Evolutionary conservation across 2,113 vertebrate genomes (phyloP).

Genomic region (Coregonus clupeaformis): DNA sequence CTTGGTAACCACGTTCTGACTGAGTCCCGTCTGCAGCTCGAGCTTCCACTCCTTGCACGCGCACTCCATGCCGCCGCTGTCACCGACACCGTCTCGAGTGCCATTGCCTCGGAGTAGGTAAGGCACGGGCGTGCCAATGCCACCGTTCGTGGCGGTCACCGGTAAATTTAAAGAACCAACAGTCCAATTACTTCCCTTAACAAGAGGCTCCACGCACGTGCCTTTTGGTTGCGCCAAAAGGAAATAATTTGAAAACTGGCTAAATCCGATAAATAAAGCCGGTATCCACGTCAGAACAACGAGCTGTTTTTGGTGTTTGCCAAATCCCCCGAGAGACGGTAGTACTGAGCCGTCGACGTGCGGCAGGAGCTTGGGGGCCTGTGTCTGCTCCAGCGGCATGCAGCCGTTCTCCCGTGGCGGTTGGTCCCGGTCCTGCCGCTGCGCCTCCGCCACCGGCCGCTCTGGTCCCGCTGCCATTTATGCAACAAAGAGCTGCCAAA

Average conservation of each 20-base stretch:
- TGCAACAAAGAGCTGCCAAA: slow-evolving; percentile 51
- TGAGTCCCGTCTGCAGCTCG: slow-evolving; percentile 87
- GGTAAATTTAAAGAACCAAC: slow-evolving; percentile 50
- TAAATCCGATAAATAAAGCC: slow-evolving; percentile 92
- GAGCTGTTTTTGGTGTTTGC: slow-evolving; percentile 85
- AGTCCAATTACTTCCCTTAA: slow-evolving; percentile 73
- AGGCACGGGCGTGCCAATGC: slow-evolving; percentile 45
- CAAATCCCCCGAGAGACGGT: slow-evolving; percentile 90
- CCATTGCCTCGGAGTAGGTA: slow-evolving; percentile 47
- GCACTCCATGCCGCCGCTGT: slow-evolving; percentile 71
- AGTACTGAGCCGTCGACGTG: slow-evolving; percentile 90
- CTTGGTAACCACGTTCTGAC: slow-evolving; percentile 96
- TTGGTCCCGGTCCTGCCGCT: slow-evolving; percentile 5
- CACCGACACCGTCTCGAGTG: slow-evolving; percentile 27
- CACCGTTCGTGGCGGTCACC: slow-evolving; percentile 41
- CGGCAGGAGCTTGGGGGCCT: slow-evolving; percentile 75
- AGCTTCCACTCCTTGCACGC: slow-evolving; percentile 84
- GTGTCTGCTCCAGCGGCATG: slow-evolving; percentile 61
- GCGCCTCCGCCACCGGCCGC: slow-evolving; percentile 55
- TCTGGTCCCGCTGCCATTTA: slow-evolving; percentile 67
- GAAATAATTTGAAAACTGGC: slow-evolving; percentile 96
- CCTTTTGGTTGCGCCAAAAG: slow-evolving; percentile 87
- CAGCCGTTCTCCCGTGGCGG: slow-evolving; percentile 55
- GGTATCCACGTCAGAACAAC: slow-evolving; percentile 96
- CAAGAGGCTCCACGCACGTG: slow-evolving; percentile 75